phyloP scores from a whole-genome alignment of 2,888 invertebrate genomes.

The Callosobruchus maculatus region DNA sequence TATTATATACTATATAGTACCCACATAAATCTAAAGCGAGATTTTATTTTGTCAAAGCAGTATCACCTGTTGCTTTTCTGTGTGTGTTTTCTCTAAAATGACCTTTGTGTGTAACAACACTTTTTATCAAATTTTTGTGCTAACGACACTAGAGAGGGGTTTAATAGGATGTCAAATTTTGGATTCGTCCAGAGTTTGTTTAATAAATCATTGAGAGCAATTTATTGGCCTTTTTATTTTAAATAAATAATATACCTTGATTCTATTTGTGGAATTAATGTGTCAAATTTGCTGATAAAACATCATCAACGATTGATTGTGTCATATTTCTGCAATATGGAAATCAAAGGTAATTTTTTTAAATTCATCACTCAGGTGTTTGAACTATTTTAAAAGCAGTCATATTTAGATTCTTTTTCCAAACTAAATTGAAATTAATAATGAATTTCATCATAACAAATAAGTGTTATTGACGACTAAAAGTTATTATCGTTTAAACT shows the following conservation, averaged over 20 bases:
- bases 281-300: neutral
- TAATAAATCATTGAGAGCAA: neutral
- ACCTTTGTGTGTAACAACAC: neutral
- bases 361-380: too few species aligned
- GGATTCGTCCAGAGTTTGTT: neutral
- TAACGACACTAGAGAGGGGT: neutral
- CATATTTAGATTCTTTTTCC: too few species aligned
- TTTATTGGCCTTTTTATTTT: neutral
- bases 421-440: too few species aligned
- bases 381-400: too few species aligned
- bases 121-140: neutral
- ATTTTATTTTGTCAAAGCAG: too few species aligned
- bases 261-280: neutral
- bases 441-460: too few species aligned
- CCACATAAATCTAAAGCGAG: too few species aligned
- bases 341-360: too few species aligned
- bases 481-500: too few species aligned
- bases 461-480: too few species aligned
- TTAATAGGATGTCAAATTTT: neutral
- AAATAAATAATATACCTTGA: neutral
- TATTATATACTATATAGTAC: too few species aligned
- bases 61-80: too few species aligned
- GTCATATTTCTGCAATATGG: neutral
- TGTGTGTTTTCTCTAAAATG: neutral
- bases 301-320: neutral